These are phyloP conservation scores for Apteryx owenii DNA, from an alignment of 2,113 vertebrate genomes.

Conservation along the genomic window DNA sequence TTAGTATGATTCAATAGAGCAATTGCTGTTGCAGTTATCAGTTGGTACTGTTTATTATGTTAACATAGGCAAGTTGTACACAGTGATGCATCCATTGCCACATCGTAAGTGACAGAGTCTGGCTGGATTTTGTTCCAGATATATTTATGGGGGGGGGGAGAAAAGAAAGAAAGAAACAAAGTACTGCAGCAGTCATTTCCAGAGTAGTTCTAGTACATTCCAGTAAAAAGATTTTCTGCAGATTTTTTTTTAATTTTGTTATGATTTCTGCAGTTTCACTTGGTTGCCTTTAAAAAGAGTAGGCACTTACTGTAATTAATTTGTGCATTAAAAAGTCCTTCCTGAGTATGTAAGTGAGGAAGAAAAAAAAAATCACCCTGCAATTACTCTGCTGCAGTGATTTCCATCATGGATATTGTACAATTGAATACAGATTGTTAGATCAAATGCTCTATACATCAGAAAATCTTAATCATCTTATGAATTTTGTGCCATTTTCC, in stretches of 20 bases:
- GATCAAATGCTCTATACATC: background rate
- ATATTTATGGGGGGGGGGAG: background rate
- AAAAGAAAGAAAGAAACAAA: too few relatives aligned
- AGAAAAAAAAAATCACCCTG: background rate
- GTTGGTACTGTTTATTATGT: background rate
- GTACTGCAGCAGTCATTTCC: background rate
- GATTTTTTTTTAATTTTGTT: background rate
- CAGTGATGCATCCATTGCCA: background rate
- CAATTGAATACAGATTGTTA: background rate
- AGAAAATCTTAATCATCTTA: background rate
- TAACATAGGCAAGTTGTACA: background rate
- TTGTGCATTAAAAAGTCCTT: background rate
- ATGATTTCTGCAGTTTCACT: background rate
- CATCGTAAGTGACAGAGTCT: background rate
- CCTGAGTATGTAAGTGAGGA: background rate
- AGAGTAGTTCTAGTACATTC: background rate
- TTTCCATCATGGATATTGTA: background rate
- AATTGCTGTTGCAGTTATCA: background rate
- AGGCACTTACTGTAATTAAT: background rate
- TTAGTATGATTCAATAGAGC: background rate
- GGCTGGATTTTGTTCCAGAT: background rate
- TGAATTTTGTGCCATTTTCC: background rate
- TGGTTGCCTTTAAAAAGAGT: background rate
- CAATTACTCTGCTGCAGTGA: fast-evolving
- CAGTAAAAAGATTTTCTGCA: background rate